Percentiles rank a stretch among this genome's conserved stretches.
Conservation (phyloP, 2,797 vertebrate species). For the Corythornis leucogaster region DNA sequence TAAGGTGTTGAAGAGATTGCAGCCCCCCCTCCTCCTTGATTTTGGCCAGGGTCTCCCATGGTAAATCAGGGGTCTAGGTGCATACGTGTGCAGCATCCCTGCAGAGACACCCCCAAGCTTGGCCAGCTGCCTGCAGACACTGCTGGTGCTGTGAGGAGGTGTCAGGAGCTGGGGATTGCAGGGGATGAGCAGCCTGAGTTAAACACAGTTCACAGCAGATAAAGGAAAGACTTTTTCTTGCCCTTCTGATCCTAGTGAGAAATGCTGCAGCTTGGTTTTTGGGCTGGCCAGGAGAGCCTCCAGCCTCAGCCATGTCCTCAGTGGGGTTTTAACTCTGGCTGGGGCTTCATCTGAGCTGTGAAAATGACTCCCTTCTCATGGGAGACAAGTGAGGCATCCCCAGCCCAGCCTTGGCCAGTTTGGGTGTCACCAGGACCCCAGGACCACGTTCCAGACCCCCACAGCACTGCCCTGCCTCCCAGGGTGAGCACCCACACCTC, state of each 20-base stretch:
- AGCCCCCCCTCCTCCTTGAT: not conserved
- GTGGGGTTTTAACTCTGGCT: not conserved
- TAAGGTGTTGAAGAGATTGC: not conserved
- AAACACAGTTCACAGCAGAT: not conserved
- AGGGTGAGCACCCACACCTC: accelerated
- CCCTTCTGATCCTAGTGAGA: not conserved
- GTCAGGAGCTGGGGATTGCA: not conserved
- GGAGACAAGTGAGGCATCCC: not conserved
- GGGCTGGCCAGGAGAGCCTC: no score
- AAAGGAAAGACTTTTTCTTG: not conserved
- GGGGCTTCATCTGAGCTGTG: not conserved
- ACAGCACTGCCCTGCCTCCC: not conserved
- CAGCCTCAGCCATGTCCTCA: not conserved
- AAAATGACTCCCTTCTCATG: not conserved
- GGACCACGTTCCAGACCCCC: not conserved
- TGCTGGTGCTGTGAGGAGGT: not conserved
- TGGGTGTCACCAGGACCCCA: not conserved
- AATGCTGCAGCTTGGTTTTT: not conserved
- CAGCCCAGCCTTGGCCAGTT: not conserved
- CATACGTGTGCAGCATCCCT: accelerated
- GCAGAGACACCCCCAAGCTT: not conserved
- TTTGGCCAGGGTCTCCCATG: not conserved
- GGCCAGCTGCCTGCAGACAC: not conserved
- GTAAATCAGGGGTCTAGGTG: not conserved
- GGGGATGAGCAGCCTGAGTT: not conserved